Conservation (phyloP, 2,113 vertebrate species). For the Cettia cetti region DNA sequence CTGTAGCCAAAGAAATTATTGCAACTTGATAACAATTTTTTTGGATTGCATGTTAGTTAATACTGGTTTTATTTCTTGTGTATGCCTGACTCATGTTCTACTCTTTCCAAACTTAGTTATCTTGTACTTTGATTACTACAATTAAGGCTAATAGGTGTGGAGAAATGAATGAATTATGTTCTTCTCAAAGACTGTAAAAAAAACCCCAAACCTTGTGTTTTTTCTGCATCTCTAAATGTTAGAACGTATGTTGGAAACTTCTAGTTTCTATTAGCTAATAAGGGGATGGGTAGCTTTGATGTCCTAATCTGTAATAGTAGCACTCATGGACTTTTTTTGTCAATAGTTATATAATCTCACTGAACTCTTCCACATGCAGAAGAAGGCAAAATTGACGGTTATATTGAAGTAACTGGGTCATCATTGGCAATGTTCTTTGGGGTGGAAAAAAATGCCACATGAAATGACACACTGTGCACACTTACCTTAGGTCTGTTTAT, state of each 20-base stretch:
- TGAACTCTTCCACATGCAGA: not conserved
- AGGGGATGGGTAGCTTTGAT: not conserved
- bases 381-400: not conserved
- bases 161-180: not conserved
- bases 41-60: not conserved
- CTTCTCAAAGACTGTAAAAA: not conserved
- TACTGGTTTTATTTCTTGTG: not conserved
- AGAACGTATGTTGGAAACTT: not conserved
- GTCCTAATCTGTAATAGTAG: not conserved
- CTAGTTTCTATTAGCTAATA: not conserved
- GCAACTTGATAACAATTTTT: not conserved
- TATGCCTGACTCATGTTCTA: not conserved
- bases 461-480: not conserved
- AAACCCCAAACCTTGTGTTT: not conserved
- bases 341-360: not conserved
- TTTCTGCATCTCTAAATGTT: not conserved
- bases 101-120: not conserved
- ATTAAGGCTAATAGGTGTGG: not conserved
- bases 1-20: not conserved
- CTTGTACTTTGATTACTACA: not conserved
- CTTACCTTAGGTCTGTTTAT: not conserved
- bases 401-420: not conserved
- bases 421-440: not conserved
- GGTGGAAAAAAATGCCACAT: not conserved
- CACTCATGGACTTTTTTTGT: fast-evolving